These are phyloP conservation scores for Crossocerus cetratus DNA, from an alignment of 2,888 invertebrate genomes.

Conservation along the genomic window DNA sequence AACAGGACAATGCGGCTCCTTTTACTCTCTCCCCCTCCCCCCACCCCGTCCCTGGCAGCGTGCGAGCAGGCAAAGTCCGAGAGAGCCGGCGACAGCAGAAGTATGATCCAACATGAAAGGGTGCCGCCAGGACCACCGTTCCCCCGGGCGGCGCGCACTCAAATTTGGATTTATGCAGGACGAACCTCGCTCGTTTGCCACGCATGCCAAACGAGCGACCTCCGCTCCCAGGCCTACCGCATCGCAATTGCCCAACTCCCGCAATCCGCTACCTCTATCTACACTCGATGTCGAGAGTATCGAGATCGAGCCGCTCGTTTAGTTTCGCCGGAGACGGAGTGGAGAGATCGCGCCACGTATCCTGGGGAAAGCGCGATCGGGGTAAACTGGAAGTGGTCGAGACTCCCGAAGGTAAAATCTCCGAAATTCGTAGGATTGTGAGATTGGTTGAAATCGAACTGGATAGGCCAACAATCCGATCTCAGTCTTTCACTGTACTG, in stretches of 20 bases:
- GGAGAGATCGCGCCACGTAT: no score
- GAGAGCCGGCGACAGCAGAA: conserved; percentile 68
- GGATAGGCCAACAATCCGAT: no score
- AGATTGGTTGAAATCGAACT: no score
- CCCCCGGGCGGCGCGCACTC: conserved; percentile 54
- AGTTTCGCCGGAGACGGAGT: no score
- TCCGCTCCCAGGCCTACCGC: neutral
- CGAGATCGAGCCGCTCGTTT: no score
- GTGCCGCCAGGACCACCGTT: conserved; percentile 54
- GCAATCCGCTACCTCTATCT: neutral
- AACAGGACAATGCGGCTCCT: conserved; percentile 65
- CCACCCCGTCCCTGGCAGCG: conserved; percentile 30
- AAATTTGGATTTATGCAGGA: conserved; percentile 72
- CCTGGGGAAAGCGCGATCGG: no score
- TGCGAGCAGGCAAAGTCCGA: conserved; percentile 51
- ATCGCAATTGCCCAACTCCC: conserved; percentile 13
- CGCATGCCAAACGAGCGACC: conserved; percentile 62
- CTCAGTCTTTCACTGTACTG: no score
- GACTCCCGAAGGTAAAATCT: no score
- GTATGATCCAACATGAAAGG: conserved; percentile 74
- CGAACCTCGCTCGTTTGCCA: conserved; percentile 59
- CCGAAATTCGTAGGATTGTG: no score
- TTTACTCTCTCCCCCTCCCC: conserved; percentile 46
- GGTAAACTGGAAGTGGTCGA: no score
- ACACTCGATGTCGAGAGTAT: neutral